Base-by-base conservation (phyloP, 2,113 vertebrate genomes). In the Ptilorrhoa leucosticta region DNA sequence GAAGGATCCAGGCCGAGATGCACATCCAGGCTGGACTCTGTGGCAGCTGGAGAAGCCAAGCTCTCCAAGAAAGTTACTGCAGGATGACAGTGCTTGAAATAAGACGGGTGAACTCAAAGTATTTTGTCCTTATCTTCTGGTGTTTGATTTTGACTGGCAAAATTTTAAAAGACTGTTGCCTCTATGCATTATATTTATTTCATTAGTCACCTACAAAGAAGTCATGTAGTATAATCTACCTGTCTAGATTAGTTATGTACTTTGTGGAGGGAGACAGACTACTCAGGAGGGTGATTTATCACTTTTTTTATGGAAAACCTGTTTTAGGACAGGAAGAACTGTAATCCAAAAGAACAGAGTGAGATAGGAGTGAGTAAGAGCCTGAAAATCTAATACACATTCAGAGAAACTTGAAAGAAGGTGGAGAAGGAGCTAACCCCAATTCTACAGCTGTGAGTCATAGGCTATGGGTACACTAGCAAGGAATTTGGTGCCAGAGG, bases 401-500 rank as follows among this genome's bases (percentile, higher is more conserved):
- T 83, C 26, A 78, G 68, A 83, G 47, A 90, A 50, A 88, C 20
- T 80, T 83, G 37, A 44, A 94, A 87, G 64, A 65, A 70, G 64
- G 65, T 81, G 83, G 83, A 68, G 53, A 69, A 91, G 65, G 80
- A 92, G 57, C 48, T 89, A 94, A 89, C 71, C 60, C 95, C 69
- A 84, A 37, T 89, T 93, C 69, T 93, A 71, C 68, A 89, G 48
- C 24, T 92, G 48, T 71, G 92, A 96, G 57, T 94, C 92, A 93
- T 4, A 76, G 66, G 28, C 69, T 89, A 50, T 21, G 87, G 80
- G 68, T 76, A 82, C 40, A 56, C 37, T 15, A 90, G 66, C 44
- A 84, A 88, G 35, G 75, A 58, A 86, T 83, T 63, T 81, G 60
- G 58, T 81, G 64, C 45, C 76, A 83, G 51, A 77, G 33, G 39